Conservation (phyloP, 2,888 invertebrate species). For the Cistogaster globosa region DNA sequence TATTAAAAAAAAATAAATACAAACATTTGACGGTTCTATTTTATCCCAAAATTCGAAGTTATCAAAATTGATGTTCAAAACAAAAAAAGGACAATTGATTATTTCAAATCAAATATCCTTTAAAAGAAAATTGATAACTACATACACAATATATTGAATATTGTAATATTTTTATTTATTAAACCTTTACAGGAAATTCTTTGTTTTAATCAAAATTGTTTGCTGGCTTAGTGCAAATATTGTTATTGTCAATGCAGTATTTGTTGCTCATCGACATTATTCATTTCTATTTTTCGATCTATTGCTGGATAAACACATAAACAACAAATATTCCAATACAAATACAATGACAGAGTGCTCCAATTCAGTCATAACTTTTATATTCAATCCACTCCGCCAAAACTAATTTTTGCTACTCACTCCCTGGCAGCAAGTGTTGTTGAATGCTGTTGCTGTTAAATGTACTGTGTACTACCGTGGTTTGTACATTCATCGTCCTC, state of each 20-base stretch:
- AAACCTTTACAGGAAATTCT: not conserved
- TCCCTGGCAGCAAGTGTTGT: constrained; percentile 46
- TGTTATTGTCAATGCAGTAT: constrained; percentile 71
- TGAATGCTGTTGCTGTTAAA: constrained; percentile 38
- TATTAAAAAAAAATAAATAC: too few species aligned
- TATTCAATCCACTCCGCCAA: constrained; percentile 25
- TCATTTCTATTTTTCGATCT: constrained; percentile 77
- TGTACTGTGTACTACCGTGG: constrained; percentile 23
- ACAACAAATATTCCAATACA: constrained; percentile 45
- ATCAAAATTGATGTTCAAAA: not conserved
- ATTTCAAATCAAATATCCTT: not conserved
- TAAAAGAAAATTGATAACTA: not conserved
- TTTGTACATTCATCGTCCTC: constrained; percentile 18
- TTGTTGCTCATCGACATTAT: constrained; percentile 74
- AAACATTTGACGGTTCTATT: too few species aligned
- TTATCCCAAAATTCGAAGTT: too few species aligned
- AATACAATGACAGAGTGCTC: not conserved
- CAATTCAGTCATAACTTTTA: constrained; percentile 40
- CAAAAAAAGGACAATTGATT: not conserved
- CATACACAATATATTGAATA: not conserved
- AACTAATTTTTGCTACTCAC: constrained; percentile 55
- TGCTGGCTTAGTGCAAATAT: constrained; percentile 50
- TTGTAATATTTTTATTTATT: not conserved
- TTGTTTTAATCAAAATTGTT: constrained; percentile 30
- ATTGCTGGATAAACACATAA: constrained; percentile 56